phyloP scores from a whole-genome alignment of 2,888 invertebrate species.

The Scrobipalpa atriplicella region DNA sequence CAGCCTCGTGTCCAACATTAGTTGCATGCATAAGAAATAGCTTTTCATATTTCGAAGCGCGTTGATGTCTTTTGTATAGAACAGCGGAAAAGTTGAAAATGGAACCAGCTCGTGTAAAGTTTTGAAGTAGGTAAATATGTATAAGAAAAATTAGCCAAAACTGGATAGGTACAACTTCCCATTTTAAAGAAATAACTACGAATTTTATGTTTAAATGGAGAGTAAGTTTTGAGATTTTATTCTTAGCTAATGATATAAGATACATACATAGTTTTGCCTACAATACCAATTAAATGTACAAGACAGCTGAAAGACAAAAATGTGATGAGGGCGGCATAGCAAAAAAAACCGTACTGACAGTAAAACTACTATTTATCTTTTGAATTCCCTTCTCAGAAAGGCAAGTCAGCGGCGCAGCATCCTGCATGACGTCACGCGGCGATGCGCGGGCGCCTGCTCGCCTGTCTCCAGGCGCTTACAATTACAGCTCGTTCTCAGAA shows the following conservation, averaged over 20 bases:
- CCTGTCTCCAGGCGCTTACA: constrained; percentile 39
- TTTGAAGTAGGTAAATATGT: background rate
- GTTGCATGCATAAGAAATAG: background rate
- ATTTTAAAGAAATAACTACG: too few species aligned
- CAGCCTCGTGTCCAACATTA: background rate
- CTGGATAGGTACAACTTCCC: too few species aligned
- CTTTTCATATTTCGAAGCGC: background rate
- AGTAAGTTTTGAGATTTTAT: too few species aligned
- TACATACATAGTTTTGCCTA: background rate
- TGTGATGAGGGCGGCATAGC: background rate
- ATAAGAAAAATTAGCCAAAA: too few species aligned
- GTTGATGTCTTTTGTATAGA: constrained; percentile 14
- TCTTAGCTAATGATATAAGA: background rate
- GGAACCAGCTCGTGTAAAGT: background rate
- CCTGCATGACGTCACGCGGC: constrained; percentile 59
- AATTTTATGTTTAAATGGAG: too few species aligned
- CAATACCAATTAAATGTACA: background rate
- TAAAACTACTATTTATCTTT: constrained; percentile 27
- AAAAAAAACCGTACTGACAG: background rate
- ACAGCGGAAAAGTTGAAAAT: background rate
- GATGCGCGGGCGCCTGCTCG: constrained; percentile 48
- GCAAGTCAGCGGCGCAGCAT: constrained; percentile 38
- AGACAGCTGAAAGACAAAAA: constrained; percentile 8
- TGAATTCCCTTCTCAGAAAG: constrained; percentile 38
- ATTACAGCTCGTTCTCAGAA: constrained; percentile 63